Conservation (phyloP, 1,140 invertebrate genomes). For the Drosophila gunungcola region DNA sequence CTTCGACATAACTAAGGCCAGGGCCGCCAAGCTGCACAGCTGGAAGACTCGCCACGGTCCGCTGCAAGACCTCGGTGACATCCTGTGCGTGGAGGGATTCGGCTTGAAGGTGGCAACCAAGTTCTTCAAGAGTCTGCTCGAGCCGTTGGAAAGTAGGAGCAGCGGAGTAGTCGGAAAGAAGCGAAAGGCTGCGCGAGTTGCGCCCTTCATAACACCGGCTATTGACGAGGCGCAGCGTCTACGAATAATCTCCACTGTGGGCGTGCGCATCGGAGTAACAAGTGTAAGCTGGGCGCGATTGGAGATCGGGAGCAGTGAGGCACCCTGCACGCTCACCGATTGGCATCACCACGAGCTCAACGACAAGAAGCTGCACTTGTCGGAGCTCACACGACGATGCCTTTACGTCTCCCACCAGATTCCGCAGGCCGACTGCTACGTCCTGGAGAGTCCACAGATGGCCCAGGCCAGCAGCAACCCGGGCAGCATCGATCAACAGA, state of each 20-base stretch:
- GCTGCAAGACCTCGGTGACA: slow-evolving; percentile 52
- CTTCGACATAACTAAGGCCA: slow-evolving; percentile 74
- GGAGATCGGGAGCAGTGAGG: slow-evolving; percentile 28
- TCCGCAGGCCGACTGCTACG: slow-evolving; percentile 75
- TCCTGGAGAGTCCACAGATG: slow-evolving; percentile 77
- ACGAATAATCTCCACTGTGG: slow-evolving; percentile 55
- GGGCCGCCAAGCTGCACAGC: slow-evolving; percentile 55
- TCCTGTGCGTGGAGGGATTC: slow-evolving; percentile 75
- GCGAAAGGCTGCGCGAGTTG: slow-evolving; percentile 30
- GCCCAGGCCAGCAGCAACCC: slow-evolving; percentile 72
- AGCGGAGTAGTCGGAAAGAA: neutral
- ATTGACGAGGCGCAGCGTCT: slow-evolving; percentile 51
- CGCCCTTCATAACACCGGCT: slow-evolving; percentile 64
- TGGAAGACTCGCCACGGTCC: slow-evolving; percentile 70
- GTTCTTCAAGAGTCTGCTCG: slow-evolving; percentile 69
- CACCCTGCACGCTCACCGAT: slow-evolving; percentile 53
- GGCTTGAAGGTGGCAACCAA: slow-evolving; percentile 67
- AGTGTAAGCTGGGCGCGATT: slow-evolving; percentile 77
- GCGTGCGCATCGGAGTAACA: slow-evolving; percentile 71
- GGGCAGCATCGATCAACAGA: slow-evolving; percentile 77
- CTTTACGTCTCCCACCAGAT: slow-evolving; percentile 71
- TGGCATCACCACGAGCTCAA: slow-evolving; percentile 79
- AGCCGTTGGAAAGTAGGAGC: slow-evolving; percentile 3
- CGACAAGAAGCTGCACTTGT: slow-evolving; percentile 77
- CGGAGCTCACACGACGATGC: slow-evolving; percentile 67